Evolutionary conservation across 35 echinoderm and acorn worm genomes (phyloP).

Genomic region (Amphiura filiformis): DNA sequence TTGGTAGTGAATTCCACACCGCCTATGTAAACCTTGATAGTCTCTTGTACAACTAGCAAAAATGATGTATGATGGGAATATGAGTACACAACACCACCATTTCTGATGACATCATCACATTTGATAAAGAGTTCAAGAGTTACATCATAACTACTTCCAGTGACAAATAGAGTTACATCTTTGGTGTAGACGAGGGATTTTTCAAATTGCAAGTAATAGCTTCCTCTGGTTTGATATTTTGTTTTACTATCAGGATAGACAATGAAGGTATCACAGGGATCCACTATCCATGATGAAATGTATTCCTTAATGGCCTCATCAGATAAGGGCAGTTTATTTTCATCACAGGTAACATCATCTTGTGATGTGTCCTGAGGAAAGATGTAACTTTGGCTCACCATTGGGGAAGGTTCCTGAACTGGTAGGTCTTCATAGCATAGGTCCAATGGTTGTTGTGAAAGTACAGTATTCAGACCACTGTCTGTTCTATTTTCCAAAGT

Average conservation of each 20-base stretch:
- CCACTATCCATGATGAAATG: constrained; percentile 50
- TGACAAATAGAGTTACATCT: constrained; percentile 25
- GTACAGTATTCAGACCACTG: neutral
- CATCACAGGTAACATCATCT: neutral
- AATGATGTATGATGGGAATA: constrained; percentile 64
- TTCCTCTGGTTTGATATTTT: constrained; percentile 25
- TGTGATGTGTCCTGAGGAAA: constrained; percentile 23
- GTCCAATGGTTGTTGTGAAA: neutral
- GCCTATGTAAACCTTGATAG: constrained; percentile 52
- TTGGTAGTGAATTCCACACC: constrained; percentile 42
- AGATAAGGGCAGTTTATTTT: neutral
- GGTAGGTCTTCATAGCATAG: constrained; percentile 2
- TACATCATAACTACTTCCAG: constrained; percentile 30
- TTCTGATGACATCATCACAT: constrained; percentile 7
- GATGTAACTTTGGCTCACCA: neutral
- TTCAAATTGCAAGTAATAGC: constrained; percentile 51
- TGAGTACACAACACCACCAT: constrained; percentile 66
- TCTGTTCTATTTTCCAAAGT: constrained; percentile 7
- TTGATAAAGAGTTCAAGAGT: constrained; percentile 65
- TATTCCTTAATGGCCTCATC: constrained; percentile 32
- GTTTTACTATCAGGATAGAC: constrained; percentile 21
- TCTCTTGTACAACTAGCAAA: constrained; percentile 39
- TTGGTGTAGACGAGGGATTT: constrained; percentile 46
- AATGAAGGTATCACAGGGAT: constrained; percentile 68
- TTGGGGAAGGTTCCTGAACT: constrained; percentile 46